A percentile compares a stretch with the other conserved stretches of the same genome.
phyloP scores from a whole-genome alignment of 2,797 vertebrate genomes.

The Oophaga sylvatica region DNA sequence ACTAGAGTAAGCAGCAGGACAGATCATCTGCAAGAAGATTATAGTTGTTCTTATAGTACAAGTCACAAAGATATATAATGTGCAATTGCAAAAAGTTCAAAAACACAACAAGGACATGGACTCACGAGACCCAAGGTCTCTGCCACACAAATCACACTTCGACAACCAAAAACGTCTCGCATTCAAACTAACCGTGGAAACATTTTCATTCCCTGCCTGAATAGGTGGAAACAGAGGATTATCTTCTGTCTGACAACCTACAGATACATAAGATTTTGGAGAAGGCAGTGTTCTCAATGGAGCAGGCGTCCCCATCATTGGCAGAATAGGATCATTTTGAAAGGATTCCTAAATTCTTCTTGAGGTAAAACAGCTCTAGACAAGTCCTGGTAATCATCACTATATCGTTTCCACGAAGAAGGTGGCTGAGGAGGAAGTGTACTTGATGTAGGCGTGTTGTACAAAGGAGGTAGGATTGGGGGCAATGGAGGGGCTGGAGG shows the following conservation, averaged over 20 bases:
- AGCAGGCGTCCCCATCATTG: slow-evolving; percentile 7
- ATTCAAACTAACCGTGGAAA: background rate
- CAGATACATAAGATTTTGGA: slow-evolving; percentile 79
- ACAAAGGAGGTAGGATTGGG: slow-evolving; percentile 63
- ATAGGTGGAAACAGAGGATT: slow-evolving; percentile 77
- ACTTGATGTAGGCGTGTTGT: slow-evolving; percentile 57
- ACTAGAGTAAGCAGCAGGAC: slow-evolving; percentile 28
- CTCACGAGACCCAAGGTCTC: background rate
- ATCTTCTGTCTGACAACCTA: slow-evolving; percentile 89
- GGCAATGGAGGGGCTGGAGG: slow-evolving; percentile 63
- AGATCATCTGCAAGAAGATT: slow-evolving; percentile 60
- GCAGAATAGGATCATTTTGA: slow-evolving; percentile 52
- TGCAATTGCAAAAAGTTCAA: background rate
- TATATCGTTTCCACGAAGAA: slow-evolving; percentile 64
- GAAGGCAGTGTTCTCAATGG: background rate
- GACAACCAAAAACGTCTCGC: background rate
- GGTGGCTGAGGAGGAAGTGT: slow-evolving; percentile 67
- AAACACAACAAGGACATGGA: background rate
- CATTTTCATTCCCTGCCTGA: slow-evolving; percentile 77
- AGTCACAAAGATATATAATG: background rate
- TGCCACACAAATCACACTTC: background rate
- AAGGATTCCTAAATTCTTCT: slow-evolving; percentile 50
- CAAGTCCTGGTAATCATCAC: slow-evolving; percentile 67
- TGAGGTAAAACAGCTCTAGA: slow-evolving; percentile 59
- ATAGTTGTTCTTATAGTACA: background rate